Base-by-base conservation (phyloP, 2,888 invertebrate genomes). In the Molanna angustata region DNA sequence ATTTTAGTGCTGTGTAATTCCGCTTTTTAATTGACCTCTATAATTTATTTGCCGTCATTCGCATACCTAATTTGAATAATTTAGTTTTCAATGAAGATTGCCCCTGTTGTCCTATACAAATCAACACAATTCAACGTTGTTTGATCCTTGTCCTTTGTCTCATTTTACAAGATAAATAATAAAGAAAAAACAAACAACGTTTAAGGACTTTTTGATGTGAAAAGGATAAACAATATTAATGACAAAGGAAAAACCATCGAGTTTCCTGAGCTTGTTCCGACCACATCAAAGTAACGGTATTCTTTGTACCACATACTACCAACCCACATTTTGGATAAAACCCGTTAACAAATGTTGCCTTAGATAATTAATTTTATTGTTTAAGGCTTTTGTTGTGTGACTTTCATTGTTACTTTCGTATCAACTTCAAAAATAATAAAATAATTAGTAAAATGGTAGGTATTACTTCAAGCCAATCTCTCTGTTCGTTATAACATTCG, bases 181-280 rank as follows among this genome's bases (percentile, higher is more conserved):
- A 40, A 18, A 19, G 19, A 17, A 19, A 21, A 17, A 33, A 31
- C 47, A 41, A 41, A 42, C 21, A 42, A 32, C 41, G 19, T 41
- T 39, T 41, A 21, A 49, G 19, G 33, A 35, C 42, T 49, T 49
- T 41, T 42, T 42, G 35, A 49, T 41, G 42, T 49, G 32, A 49
- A 42, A 49, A 52, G 49, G 52, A 46, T 49, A 40, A 52, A 56
- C 56, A 41, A 56, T 56, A 52, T 56, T 49, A 52, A 56, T 52
- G 49, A 53, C 56, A 51, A 51, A 52, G 45, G 49, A 22, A 21
- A 27, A 27, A 17, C 43, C 52, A 48, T 39, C n/a, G 21, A 40
- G 44, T 20, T 22, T 33, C 37, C n/a, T 11, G 22, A 32, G 13
- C 14, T 22, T 16, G 16, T 43, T 27, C 39, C 52, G 52, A 54